Base-by-base conservation (phyloP, 2,113 vertebrate genomes). In the Orcinus orca region DNA sequence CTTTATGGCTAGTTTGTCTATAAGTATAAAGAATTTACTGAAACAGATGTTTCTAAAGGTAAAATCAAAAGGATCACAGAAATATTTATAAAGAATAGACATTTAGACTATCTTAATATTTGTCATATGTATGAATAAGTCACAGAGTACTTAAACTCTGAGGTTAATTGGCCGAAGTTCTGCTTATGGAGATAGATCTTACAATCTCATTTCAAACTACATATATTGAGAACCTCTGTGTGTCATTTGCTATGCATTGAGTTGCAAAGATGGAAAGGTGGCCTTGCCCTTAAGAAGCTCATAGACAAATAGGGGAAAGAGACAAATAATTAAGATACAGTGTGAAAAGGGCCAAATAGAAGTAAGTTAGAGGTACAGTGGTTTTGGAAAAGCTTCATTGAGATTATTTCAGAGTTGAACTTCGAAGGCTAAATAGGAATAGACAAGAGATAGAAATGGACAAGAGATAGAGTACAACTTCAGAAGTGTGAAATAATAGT, bases 21-120 rank as follows among this genome's bases (percentile, higher is more conserved):
- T 83, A 79, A 83, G 2, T 93, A 74, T 63, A 58, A 88, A 92
- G 44, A 53, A 55, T 79, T 79, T 68, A 17, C 82, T 82, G 25
- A 58, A 77, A 62, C 5, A 70, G n/a, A 55, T 92, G 25, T 93
- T 93, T 90, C 26, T 93, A 96, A 95, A 82, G 67, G 20, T 58
- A 92, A 11, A 89, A 26, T 84, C 33, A 74, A 74, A 94, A 89
- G 41, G 29, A 84, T 83, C 31, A 55, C 29, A 60, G 44, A 89
- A 93, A 26, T 81, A 74, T 74, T 93, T 87, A 76, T 6, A 67
- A 73, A 93, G 79, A 80, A 21, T 68, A 82, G 67, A 44, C 84
- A 53, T 53, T 53, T 53, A 84, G 23, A n/a, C 23, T 84, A 18
- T 88, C 36, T 79, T 88, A 79, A 25, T 79, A 89, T 84, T 86